Conservation (phyloP, 1,140 invertebrate genomes). For the Scaptomyza montana region DNA sequence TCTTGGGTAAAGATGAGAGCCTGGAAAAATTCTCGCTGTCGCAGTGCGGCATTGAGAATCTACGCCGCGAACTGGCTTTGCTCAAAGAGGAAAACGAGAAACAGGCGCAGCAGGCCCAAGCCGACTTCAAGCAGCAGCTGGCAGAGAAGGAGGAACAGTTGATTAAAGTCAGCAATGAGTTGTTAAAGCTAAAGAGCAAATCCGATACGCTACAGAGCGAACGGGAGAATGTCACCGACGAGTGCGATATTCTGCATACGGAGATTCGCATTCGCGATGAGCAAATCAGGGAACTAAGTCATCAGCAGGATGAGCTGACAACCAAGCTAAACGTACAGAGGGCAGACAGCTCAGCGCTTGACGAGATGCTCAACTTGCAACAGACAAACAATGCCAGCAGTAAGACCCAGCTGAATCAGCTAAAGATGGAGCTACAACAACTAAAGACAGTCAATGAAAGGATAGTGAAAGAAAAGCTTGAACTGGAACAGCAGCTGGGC, state of each 20-base stretch:
- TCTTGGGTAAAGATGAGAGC: conserved; percentile 70
- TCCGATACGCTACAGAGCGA: conserved; percentile 59
- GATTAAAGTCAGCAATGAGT: conserved; percentile 37
- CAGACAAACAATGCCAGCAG: conserved; percentile 24
- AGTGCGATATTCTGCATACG: conserved; percentile 64
- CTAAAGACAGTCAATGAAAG: conserved; percentile 10
- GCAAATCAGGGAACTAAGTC: conserved; percentile 60
- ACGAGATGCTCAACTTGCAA: conserved; percentile 71
- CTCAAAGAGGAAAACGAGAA: conserved; percentile 77
- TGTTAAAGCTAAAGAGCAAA: conserved; percentile 42
- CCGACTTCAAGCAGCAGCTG: conserved; percentile 50
- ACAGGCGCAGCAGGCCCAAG: conserved; percentile 43
- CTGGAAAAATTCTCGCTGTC: conserved; percentile 78
- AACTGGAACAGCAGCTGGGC: conserved; percentile 77
- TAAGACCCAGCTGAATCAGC: conserved; percentile 38
- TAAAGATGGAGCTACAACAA: conserved; percentile 24
- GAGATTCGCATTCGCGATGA: conserved; percentile 66
- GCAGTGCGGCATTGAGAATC: conserved; percentile 72
- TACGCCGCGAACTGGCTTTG: conserved; percentile 62
- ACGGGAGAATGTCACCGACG: conserved; percentile 56
- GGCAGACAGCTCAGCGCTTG: conserved; percentile 76
- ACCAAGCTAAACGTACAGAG: conserved; percentile 81
- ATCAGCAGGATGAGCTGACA: conserved; percentile 64
- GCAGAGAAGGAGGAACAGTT: conserved; percentile 34
- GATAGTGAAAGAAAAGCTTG: conserved; percentile 66